phyloP scores from a whole-genome alignment of 1,140 invertebrate species.

The Heliconius hermathena region DNA sequence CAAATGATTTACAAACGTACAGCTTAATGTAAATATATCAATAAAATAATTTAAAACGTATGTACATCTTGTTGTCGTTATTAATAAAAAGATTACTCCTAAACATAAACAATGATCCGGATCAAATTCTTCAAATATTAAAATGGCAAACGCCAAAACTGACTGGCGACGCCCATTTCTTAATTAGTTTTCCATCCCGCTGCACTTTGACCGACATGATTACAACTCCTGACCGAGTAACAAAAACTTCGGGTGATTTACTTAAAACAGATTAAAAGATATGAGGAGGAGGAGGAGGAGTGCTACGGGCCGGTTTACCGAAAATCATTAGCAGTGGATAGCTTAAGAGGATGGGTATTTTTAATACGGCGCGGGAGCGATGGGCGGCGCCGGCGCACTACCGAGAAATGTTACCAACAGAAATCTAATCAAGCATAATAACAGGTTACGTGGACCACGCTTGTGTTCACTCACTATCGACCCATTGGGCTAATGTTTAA shows the following conservation, averaged over 20 bases:
- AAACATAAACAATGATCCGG: slow-evolving; percentile 12
- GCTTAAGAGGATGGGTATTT: slow-evolving; percentile 75
- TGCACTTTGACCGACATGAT: slow-evolving; percentile 80
- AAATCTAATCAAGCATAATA: slow-evolving; percentile 81
- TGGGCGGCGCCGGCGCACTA: slow-evolving; percentile 76
- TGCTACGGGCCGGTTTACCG: slow-evolving; percentile 75
- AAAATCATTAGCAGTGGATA: slow-evolving; percentile 80
- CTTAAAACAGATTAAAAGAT: slow-evolving; percentile 76
- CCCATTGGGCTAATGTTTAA: slow-evolving; percentile 75
- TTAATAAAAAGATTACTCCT: slow-evolving; percentile 34
- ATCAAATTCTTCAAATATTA: slow-evolving; percentile 56
- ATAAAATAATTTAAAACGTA: slow-evolving; percentile 59
- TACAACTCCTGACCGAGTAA: slow-evolving; percentile 71
- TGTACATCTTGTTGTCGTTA: background rate
- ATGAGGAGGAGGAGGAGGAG: slow-evolving; percentile 68
- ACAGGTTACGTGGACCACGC: slow-evolving; percentile 77
- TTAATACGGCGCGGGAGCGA: slow-evolving; percentile 79
- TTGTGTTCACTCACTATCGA: slow-evolving; percentile 72
- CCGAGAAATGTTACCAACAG: slow-evolving; percentile 80
- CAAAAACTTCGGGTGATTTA: slow-evolving; percentile 76
- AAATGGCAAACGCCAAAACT: slow-evolving; percentile 62
- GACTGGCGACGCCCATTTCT: slow-evolving; percentile 66
- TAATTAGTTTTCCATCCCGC: slow-evolving; percentile 78
- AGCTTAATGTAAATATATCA: slow-evolving; percentile 70
- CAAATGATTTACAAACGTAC: slow-evolving; percentile 68